These are phyloP conservation scores for Drosophila borborema DNA, from an alignment of 2,888 invertebrate genomes.

Conservation along the genomic window DNA sequence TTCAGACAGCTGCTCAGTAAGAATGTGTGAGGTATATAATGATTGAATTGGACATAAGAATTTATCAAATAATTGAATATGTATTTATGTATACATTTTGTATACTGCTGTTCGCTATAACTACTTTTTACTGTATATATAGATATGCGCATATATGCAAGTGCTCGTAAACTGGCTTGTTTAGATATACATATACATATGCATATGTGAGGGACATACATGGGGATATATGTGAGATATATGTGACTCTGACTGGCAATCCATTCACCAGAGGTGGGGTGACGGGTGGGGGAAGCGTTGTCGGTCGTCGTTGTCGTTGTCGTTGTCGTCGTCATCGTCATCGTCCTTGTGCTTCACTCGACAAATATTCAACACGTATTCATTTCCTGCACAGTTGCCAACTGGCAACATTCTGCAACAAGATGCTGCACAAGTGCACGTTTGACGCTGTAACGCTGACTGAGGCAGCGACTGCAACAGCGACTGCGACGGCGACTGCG, in stretches of 20 bases:
- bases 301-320: neutral
- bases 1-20: neutral
- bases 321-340: neutral
- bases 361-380: conserved; percentile 81
- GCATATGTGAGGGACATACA: neutral
- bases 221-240: conserved; percentile 1
- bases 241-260: conserved; percentile 24
- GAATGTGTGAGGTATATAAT: neutral
- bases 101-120: neutral
- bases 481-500: neutral
- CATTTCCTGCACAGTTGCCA: conserved; percentile 80
- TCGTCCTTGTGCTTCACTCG: conserved; percentile 76
- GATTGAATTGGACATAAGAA: neutral
- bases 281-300: neutral
- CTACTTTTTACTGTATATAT: conserved; percentile 18
- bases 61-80: neutral
- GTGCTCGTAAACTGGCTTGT: conserved; percentile 44
- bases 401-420: conserved; percentile 72
- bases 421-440: conserved; percentile 70
- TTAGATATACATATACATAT: conserved; percentile 32
- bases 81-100: neutral
- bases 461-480: conserved; percentile 31
- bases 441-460: conserved; percentile 16
- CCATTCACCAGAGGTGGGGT: conserved; percentile 10
- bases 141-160: conserved; percentile 40